These are phyloP conservation scores for Cyprinodon tularosa DNA, from an alignment of 2,113 vertebrate genomes.

Conservation along the genomic window DNA sequence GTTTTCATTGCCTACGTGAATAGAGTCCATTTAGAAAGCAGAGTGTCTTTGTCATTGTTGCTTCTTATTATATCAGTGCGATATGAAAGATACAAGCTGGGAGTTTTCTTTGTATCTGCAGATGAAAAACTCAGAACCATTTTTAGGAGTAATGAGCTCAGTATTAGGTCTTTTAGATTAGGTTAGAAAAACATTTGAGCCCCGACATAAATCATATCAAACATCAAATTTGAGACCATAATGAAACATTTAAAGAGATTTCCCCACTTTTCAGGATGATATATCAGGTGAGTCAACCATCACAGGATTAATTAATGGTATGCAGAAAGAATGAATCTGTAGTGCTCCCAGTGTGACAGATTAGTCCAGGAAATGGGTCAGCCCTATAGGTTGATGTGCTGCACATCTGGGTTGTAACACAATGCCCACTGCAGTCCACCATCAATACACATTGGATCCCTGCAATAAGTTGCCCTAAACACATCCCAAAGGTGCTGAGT, in stretches of 20 bases:
- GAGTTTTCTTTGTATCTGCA: constrained; percentile 15
- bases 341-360: constrained; percentile 46
- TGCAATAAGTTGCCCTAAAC: constrained; percentile 10
- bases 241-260: constrained; percentile 72
- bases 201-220: constrained; percentile 61
- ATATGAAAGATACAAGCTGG: constrained; percentile 18
- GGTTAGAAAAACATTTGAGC: constrained; percentile 51
- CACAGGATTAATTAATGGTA: constrained; percentile 56
- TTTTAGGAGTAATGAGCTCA: constrained; percentile 50
- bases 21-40: constrained; percentile 21
- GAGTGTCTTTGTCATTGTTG: constrained; percentile 32
- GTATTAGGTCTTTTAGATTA: constrained; percentile 48
- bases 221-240: constrained; percentile 60
- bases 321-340: constrained; percentile 51
- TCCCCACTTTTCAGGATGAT: constrained; percentile 15
- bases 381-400: constrained; percentile 53
- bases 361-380: constrained; percentile 71
- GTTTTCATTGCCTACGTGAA: constrained; percentile 40
- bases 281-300: constrained; percentile 56
- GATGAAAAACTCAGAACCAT: constrained; percentile 23
- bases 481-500: neutral
- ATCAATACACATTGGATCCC: constrained; percentile 11
- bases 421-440: constrained; percentile 19
- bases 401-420: constrained; percentile 53
- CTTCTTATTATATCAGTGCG: constrained; percentile 34